Conservation (phyloP, 1,140 invertebrate species). For the Saccostrea glomerata region DNA sequence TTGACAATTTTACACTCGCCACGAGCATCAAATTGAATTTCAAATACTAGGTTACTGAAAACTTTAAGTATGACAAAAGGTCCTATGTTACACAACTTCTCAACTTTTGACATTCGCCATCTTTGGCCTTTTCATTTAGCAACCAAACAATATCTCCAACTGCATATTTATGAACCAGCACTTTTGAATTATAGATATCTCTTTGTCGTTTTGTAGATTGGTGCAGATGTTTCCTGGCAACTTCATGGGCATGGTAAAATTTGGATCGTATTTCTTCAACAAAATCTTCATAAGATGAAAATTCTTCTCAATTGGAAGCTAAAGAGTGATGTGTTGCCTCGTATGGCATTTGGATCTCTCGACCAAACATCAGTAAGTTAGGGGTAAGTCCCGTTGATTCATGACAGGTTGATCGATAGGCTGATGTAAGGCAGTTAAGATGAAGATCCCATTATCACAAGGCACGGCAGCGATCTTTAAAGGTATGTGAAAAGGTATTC, state of each 20-base stretch:
- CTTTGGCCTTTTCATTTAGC: background rate
- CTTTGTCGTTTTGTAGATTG: slow-evolving; percentile 2
- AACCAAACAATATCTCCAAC: slow-evolving; percentile 25
- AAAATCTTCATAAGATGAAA: slow-evolving; percentile 22
- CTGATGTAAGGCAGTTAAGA: slow-evolving; percentile 54
- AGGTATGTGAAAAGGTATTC: too few relatives aligned
- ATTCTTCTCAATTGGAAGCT: background rate
- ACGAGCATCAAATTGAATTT: background rate
- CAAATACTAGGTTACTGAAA: background rate
- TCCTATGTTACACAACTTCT: background rate
- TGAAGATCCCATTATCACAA: slow-evolving; percentile 61
- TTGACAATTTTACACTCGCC: background rate
- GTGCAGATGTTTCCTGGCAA: too few relatives aligned
- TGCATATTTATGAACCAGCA: background rate
- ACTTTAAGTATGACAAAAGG: background rate
- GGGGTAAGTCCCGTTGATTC: slow-evolving; percentile 51
- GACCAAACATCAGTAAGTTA: slow-evolving; percentile 61
- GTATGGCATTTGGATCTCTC: slow-evolving; percentile 54
- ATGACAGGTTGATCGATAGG: slow-evolving; percentile 46
- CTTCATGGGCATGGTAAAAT: too few relatives aligned
- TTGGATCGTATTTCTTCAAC: too few relatives aligned
- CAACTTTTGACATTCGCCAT: slow-evolving; percentile 31
- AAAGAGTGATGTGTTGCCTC: slow-evolving; percentile 40
- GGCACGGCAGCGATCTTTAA: too few relatives aligned
- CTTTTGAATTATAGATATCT: slow-evolving; percentile 24